phyloP scores from a whole-genome alignment of 1,140 invertebrate species.

The Reticulitermes speratus region DNA sequence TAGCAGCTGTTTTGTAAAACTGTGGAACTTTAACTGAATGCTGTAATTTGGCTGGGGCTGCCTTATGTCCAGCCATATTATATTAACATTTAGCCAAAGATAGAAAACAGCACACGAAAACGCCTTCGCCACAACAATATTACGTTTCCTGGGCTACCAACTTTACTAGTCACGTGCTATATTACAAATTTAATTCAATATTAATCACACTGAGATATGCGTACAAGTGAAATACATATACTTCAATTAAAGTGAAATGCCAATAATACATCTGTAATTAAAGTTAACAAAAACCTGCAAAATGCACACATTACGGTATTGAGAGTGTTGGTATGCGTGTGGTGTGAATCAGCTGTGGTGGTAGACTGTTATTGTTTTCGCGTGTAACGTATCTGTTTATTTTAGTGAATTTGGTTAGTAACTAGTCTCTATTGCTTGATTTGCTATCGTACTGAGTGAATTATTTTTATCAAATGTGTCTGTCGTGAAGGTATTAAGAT shows the following conservation, averaged over 20 bases:
- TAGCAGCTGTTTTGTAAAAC: constrained; percentile 70
- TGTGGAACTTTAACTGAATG: constrained; percentile 64
- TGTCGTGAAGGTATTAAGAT: background rate
- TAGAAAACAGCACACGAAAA: background rate
- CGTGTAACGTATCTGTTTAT: constrained; percentile 19
- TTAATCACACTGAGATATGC: background rate
- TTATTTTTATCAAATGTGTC: background rate
- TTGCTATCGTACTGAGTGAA: background rate
- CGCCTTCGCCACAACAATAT: background rate
- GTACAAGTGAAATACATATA: no score
- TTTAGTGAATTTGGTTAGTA: background rate
- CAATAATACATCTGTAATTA: no score
- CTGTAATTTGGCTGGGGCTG: constrained; percentile 40
- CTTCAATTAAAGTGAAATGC: no score
- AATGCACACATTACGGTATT: no score
- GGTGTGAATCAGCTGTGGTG: background rate
- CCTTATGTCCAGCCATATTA: background rate
- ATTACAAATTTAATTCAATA: background rate
- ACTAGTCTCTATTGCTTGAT: background rate
- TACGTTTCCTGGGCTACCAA: background rate
- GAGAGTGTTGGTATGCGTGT: background rate
- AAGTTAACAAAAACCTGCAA: no score
- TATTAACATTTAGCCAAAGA: background rate
- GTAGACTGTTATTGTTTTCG: background rate
- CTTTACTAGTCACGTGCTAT: background rate